A percentile compares a stretch with the other conserved stretches of the same genome.
Conservation (phyloP, 1,140 invertebrate species). For the Drosophila sp. region DNA sequence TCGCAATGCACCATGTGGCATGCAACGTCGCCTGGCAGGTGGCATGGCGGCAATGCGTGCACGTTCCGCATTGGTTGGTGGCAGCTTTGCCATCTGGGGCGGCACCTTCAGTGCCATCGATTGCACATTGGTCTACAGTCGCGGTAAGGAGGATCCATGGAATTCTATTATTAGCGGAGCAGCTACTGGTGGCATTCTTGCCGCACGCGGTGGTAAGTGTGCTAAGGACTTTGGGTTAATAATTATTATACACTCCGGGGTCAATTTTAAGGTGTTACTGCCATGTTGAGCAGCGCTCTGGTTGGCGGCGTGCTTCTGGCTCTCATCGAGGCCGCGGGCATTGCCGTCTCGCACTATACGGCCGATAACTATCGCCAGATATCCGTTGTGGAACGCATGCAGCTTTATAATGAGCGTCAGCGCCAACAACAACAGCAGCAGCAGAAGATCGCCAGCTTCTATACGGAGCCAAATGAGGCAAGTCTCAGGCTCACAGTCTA, state of each 20-base stretch:
- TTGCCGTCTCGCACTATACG: slow-evolving; percentile 54
- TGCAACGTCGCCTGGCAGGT: slow-evolving; percentile 48
- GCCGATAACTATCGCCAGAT: slow-evolving; percentile 61
- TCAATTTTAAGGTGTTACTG: slow-evolving; percentile 36
- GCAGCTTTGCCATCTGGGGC: slow-evolving; percentile 69
- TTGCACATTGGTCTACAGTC: slow-evolving; percentile 52
- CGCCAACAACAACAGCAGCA: slow-evolving; percentile 43
- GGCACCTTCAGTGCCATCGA: slow-evolving; percentile 65
- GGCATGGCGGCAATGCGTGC: slow-evolving; percentile 47
- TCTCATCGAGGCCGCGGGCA: slow-evolving; percentile 61
- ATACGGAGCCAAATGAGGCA: slow-evolving; percentile 25
- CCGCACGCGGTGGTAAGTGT: slow-evolving; percentile 57
- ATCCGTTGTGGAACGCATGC: slow-evolving; percentile 51
- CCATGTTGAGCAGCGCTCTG: slow-evolving; percentile 67
- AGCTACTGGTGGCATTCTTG: slow-evolving; percentile 60
- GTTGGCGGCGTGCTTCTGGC: slow-evolving; percentile 62
- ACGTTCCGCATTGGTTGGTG: slow-evolving; percentile 45
- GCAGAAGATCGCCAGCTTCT: slow-evolving; percentile 15
- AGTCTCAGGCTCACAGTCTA: slow-evolving; percentile 1
- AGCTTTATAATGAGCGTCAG: slow-evolving; percentile 47
- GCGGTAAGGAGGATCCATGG: slow-evolving; percentile 70
- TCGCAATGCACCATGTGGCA: slow-evolving; percentile 63
- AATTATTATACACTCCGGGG: neutral
- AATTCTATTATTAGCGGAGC: slow-evolving; percentile 69
- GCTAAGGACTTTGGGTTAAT: neutral